Percentiles rank a stretch among this genome's conserved stretches.
phyloP scores from a whole-genome alignment of 53 echinoderm and acorn worm species.

The Arbacia lixula region DNA sequence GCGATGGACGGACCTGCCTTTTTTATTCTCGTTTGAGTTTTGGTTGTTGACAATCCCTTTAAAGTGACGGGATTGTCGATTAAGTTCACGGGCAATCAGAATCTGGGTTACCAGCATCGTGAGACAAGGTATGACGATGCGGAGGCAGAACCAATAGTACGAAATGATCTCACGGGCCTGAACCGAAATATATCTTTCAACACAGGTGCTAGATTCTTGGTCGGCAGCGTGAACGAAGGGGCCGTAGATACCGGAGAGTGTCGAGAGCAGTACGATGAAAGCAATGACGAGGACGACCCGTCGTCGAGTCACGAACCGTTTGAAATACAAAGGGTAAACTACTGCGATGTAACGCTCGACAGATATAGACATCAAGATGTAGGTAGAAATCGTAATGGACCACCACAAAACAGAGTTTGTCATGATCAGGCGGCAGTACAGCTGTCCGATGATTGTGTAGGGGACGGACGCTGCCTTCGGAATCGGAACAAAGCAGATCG shows the following conservation, averaged over 20 bases:
- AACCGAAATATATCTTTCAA: not conserved
- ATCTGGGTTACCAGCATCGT: slow-evolving; percentile 19
- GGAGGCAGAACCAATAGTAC: slow-evolving; percentile 17
- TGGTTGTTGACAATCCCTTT: not conserved
- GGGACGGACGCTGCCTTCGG: not conserved
- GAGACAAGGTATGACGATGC: slow-evolving; percentile 4
- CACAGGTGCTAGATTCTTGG: not conserved
- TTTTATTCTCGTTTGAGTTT: not conserved
- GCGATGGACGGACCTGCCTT: not conserved
- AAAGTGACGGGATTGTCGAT: not conserved
- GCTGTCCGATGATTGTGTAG: not conserved
- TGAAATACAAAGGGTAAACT: slow-evolving; percentile 4
- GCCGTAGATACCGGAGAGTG: slow-evolving; percentile 3
- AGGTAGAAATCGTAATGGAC: not conserved
- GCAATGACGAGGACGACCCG: slow-evolving; percentile 6
- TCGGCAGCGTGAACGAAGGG: not conserved
- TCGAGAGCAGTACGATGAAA: not conserved
- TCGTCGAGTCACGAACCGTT: not conserved
- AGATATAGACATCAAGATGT: slow-evolving; percentile 13
- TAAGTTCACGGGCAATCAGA: slow-evolving; percentile 7
- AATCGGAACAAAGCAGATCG: not conserved
- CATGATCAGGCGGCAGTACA: slow-evolving; percentile 1
- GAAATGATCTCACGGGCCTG: slow-evolving; percentile 1
- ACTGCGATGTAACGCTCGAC: slow-evolving; percentile 1
- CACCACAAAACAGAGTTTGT: not conserved